Evolutionary conservation across 2,888 invertebrate genomes (phyloP).

Genomic region (Conchocele bisecta): DNA sequence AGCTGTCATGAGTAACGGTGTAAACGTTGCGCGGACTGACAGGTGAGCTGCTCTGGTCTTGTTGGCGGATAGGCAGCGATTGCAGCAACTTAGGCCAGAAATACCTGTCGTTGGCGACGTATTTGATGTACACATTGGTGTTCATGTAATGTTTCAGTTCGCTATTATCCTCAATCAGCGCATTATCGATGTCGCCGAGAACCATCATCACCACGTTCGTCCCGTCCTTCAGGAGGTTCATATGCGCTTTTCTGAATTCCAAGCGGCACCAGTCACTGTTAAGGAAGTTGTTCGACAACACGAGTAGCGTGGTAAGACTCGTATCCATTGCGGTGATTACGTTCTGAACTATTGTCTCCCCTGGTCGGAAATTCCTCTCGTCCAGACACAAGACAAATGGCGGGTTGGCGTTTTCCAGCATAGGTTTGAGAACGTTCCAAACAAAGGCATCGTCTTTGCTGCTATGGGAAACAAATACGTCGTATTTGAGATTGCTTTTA

Average conservation of each 20-base stretch:
- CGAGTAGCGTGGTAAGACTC: constrained; percentile 35
- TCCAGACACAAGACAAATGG: constrained; percentile 34
- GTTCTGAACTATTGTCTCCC: constrained; percentile 30
- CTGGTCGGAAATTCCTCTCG: constrained; percentile 32
- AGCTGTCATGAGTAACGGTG: too few species aligned
- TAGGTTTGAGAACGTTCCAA: background rate
- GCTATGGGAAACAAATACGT: constrained; percentile 45
- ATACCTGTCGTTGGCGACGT: constrained; percentile 23
- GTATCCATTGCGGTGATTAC: constrained; percentile 29
- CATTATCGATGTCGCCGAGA: constrained; percentile 29
- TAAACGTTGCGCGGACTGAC: too few species aligned
- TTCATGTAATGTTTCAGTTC: constrained; percentile 34
- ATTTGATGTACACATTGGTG: constrained; percentile 24
- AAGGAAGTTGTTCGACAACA: constrained; percentile 42
- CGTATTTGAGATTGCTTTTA: constrained; percentile 5
- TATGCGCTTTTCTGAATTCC: constrained; percentile 41
- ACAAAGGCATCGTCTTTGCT: constrained; percentile 36
- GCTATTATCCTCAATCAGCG: constrained; percentile 20
- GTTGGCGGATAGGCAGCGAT: constrained; percentile 17
- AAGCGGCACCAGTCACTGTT: constrained; percentile 42
- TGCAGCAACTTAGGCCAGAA: constrained; percentile 34
- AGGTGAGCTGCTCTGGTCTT: too few species aligned
- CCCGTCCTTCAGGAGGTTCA: constrained; percentile 24
- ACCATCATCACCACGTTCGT: constrained; percentile 28
- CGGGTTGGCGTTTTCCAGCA: constrained; percentile 10